phyloP scores from a whole-genome alignment of 1,140 invertebrate genomes.

The Aporrectodea caliginosa region DNA sequence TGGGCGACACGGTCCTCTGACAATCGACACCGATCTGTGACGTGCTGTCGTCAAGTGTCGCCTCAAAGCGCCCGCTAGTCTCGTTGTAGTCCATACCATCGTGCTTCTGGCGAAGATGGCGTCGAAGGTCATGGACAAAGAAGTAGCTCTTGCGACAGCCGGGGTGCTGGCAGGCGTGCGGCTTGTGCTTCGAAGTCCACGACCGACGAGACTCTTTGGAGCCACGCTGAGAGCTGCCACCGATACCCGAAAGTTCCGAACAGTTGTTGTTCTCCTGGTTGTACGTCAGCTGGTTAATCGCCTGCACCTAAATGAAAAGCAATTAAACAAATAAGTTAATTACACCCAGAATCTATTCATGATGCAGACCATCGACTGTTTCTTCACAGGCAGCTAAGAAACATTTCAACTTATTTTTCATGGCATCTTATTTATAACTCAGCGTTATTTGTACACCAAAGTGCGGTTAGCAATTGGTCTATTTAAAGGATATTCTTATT shows the following conservation, averaged over 20 bases:
- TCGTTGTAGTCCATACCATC: not conserved
- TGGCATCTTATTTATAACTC: too few species aligned
- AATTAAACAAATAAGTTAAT: too few species aligned
- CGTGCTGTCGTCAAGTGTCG: not conserved
- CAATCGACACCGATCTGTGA: not conserved
- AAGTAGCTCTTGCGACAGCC: conserved; percentile 28
- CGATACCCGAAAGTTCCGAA: not conserved
- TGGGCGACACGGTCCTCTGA: not conserved
- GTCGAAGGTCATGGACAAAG: conserved; percentile 28
- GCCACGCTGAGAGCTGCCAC: not conserved
- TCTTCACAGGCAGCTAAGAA: too few species aligned
- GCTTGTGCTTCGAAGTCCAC: conserved; percentile 32
- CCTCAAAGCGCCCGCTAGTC: not conserved
- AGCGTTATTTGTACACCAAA: too few species aligned
- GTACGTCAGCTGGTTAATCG: too few species aligned
- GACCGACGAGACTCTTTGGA: conserved; percentile 26
- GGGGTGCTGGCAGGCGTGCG: conserved; percentile 19
- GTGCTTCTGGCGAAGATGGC: conserved; percentile 31
- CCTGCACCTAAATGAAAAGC: too few species aligned
- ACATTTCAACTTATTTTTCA: too few species aligned
- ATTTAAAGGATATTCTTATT: too few species aligned
- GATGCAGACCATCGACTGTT: too few species aligned
- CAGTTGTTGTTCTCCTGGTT: not conserved
- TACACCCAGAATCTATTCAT: too few species aligned
- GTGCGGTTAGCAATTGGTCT: too few species aligned